A percentile compares a stretch with the other conserved stretches of the same genome.
These are phyloP conservation scores for Sardinella longiceps DNA, from an alignment of 2,797 vertebrate species.

Conservation along the genomic window DNA sequence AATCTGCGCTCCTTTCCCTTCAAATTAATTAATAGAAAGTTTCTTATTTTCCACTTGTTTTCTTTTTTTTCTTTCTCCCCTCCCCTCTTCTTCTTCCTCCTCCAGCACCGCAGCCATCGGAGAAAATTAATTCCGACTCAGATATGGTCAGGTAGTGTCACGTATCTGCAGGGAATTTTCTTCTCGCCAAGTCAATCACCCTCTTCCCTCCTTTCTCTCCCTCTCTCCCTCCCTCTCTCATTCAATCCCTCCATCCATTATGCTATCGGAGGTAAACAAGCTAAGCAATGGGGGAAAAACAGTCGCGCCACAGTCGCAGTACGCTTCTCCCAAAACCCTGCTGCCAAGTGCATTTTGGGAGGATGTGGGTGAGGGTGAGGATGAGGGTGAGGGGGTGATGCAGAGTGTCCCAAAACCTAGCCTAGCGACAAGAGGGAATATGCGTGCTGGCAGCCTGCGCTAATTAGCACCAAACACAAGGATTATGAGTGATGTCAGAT, in stretches of 20 bases:
- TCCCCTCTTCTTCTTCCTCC: no score
- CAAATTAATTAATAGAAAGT: constrained; percentile 49
- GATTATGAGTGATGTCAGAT: constrained; percentile 80
- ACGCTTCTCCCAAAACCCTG: background rate
- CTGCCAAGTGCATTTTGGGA: background rate
- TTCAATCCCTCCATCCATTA: background rate
- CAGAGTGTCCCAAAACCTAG: constrained; percentile 67
- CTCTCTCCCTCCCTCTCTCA: constrained; percentile 32
- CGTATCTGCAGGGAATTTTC: constrained; percentile 50
- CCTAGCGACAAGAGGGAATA: constrained; percentile 72
- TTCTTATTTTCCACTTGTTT: constrained; percentile 30
- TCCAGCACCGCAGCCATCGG: background rate
- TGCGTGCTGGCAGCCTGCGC: constrained; percentile 67
- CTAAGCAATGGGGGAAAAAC: constrained; percentile 45
- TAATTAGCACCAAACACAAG: constrained; percentile 77
- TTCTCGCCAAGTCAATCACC: constrained; percentile 43
- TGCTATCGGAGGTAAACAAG: constrained; percentile 52
- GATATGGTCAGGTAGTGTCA: constrained; percentile 48
- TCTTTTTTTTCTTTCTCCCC: background rate
- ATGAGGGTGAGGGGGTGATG: constrained; percentile 41
- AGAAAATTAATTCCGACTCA: constrained; percentile 44
- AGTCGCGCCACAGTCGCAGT: background rate
- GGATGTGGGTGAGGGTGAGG: no score
- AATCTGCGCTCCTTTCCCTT: constrained; percentile 40
- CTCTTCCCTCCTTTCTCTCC: constrained; percentile 16